Conservation (phyloP, 2,113 vertebrate genomes). For the Dipodomys ordii region DNA sequence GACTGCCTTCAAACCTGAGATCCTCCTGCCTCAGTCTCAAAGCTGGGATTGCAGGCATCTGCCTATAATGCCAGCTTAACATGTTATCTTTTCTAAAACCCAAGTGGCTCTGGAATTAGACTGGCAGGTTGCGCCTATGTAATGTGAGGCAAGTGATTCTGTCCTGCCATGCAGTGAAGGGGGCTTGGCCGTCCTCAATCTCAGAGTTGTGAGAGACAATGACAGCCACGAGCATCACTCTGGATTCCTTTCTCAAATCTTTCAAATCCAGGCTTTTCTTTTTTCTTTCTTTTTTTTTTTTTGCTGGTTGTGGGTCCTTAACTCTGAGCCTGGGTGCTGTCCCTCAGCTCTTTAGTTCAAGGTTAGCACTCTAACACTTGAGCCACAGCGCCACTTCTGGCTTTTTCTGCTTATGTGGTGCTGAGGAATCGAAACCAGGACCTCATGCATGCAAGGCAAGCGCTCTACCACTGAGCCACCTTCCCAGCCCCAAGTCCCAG, state of each 20-base stretch:
- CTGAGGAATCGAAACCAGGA: too few species aligned
- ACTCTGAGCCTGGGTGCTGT: too few species aligned
- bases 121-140: neutral
- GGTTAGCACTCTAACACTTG: too few species aligned
- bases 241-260: slow-evolving; percentile 12
- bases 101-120: slow-evolving; percentile 15
- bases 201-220: slow-evolving; percentile 17
- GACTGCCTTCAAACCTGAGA: neutral
- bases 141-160: slow-evolving; percentile 20
- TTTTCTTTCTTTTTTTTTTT: too few species aligned
- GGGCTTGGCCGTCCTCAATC: neutral
- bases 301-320: too few species aligned
- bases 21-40: neutral
- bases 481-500: too few species aligned
- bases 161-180: neutral
- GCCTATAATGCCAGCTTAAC: neutral
- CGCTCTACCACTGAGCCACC: too few species aligned
- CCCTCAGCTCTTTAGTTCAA: too few species aligned
- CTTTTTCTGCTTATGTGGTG: too few species aligned
- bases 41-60: neutral
- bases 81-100: neutral
- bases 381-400: too few species aligned
- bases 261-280: slow-evolving; percentile 3
- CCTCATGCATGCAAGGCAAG: too few species aligned
- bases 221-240: neutral